Base-by-base conservation (phyloP, 2,113 vertebrate species). In the Benitochromis conjunctus region DNA sequence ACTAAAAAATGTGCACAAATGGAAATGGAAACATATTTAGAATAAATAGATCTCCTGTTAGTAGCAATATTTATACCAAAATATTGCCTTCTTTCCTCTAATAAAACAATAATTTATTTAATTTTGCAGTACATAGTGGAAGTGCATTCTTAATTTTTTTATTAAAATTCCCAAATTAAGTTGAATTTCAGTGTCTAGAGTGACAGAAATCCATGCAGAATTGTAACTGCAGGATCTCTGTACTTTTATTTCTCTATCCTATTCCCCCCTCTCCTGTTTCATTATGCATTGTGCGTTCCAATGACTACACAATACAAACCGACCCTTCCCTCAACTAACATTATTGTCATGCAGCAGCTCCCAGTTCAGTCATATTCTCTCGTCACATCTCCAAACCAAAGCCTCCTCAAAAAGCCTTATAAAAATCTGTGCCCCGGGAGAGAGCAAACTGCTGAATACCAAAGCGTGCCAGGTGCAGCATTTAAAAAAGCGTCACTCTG, bases 321-420 rank as follows among this genome's bases (percentile, higher is more conserved):
- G 76, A 79, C 79, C 86, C 53, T 82, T 91, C 71, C 79, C 87
- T 80, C 69, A 78, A 83, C 87, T 82, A 79, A 74, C 91, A 83
- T 93, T 64, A 92, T 93, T 94, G 91, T 91, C 90, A 94, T 92
- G 89, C 94, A 90, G 92, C 83, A 81, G 90, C 81, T 86, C 83
- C 87, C 85, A 57, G 85, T 90, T 91, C 88, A 83, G 76, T 90
- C 90, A 85, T 83, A 90, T 88, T 92, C 88, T 93, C 90, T 79
- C 82, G 90, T 95, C 93, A 89, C 92, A 90, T 85, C 86, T 92
- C 89, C 18, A 26, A 91, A 93, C 88, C 81, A 92, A 94, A 92
- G 88, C 83, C 79, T 83, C 89, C 85, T 91, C 89, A 85, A 91
- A 93, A 93, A 93, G 86, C 86, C 87, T 86, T 90, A 81, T 81